Evolutionary conservation across 2,888 invertebrate genomes (phyloP).

Genomic region (Helobdella robusta): DNA sequence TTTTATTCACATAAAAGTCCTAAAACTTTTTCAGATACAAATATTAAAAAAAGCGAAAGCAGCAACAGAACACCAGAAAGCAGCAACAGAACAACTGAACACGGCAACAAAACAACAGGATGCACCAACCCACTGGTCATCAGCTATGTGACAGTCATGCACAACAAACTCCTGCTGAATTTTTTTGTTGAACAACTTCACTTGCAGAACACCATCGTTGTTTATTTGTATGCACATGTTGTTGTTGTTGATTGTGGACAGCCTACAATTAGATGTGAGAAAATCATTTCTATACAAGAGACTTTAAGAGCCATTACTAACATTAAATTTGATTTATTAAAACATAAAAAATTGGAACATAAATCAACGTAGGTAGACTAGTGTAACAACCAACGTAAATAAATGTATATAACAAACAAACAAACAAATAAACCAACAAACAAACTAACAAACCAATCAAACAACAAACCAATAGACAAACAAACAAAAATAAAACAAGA

Average conservation of each 20-base stretch:
- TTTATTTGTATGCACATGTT: not conserved
- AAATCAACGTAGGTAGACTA: not conserved
- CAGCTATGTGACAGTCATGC: not conserved
- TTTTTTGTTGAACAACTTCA: not conserved
- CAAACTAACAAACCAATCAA: no score
- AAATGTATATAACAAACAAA: not conserved
- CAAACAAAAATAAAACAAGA: no score
- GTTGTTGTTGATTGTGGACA: not conserved
- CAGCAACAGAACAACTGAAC: no score
- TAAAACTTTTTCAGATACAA: no score
- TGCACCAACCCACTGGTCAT: conserved; percentile 12
- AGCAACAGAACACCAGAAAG: no score
- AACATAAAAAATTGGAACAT: not conserved
- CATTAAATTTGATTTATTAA: not conserved
- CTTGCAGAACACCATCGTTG: not conserved
- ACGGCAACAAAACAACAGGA: not conserved
- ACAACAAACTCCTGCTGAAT: conserved; percentile 1
- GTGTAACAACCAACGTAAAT: not conserved
- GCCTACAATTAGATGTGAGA: not conserved
- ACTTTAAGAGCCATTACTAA: not conserved
- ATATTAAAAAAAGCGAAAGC: no score
- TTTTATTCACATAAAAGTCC: no score
- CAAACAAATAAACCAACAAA: no score
- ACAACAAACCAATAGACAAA: no score
- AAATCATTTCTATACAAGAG: conserved; percentile 3